phyloP scores from a whole-genome alignment of 1,140 invertebrate species.

The Heliconius eleuchia region DNA sequence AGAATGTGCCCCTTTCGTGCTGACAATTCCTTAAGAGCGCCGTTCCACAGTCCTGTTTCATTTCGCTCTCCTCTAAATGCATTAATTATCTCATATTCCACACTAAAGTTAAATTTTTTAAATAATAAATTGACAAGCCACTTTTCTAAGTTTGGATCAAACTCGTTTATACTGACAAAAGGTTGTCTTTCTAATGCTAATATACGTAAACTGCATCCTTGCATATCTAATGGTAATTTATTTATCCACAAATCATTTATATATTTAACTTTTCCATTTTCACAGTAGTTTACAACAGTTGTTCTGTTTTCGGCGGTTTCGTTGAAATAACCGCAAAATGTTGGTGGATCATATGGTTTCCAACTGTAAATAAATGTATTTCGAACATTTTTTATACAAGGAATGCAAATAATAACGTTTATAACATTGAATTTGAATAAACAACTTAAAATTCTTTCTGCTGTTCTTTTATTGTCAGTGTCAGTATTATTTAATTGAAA shows the following conservation, averaged over 20 bases:
- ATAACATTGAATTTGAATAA: conserved; percentile 63
- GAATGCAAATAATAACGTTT: conserved; percentile 56
- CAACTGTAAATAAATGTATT: conserved; percentile 59
- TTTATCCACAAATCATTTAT: conserved; percentile 49
- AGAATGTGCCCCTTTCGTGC: conserved; percentile 74
- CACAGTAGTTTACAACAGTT: conserved; percentile 55
- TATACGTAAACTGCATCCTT: conserved; percentile 57
- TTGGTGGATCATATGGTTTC: conserved; percentile 70
- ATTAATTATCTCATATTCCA: conserved; percentile 50
- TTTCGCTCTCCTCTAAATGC: conserved; percentile 68
- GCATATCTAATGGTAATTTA: conserved; percentile 60
- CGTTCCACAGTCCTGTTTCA: conserved; percentile 67
- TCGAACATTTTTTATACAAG: conserved; percentile 46
- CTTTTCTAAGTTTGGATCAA: conserved; percentile 61
- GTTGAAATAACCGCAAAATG: conserved; percentile 62
- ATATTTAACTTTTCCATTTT: conserved; percentile 49
- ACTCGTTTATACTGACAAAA: conserved; percentile 54
- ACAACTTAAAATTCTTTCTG: conserved; percentile 48
- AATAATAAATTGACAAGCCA: conserved; percentile 50
- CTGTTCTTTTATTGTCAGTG: background rate
- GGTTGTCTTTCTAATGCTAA: conserved; percentile 63
- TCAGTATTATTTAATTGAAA: conserved; percentile 1
- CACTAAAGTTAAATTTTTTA: conserved; percentile 50
- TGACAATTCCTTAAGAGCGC: conserved; percentile 66
- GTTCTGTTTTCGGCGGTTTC: conserved; percentile 57